Evolutionary conservation across 2,797 vertebrate genomes (phyloP).

Genomic region (Tenualosa ilisha): DNA sequence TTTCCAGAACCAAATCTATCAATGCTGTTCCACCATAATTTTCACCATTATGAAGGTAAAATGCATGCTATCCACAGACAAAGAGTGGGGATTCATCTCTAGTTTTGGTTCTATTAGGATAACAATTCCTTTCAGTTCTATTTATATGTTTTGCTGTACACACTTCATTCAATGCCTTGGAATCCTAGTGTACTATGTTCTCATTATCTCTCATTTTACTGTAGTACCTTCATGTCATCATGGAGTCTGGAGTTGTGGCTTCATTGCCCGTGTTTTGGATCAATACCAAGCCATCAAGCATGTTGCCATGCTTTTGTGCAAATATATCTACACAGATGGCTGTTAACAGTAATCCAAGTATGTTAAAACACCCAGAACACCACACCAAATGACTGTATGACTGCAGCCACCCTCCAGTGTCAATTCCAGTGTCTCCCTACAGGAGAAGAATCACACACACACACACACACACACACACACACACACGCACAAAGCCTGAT

Average conservation of each 20-base stretch:
- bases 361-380: not conserved
- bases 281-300: slow-evolving; percentile 3
- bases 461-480: not conserved
- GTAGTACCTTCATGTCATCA: not conserved
- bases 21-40: not conserved
- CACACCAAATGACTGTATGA: not conserved
- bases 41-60: not conserved
- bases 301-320: not conserved
- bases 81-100: not conserved
- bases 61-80: not conserved
- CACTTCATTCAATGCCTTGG: not conserved
- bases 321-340: slow-evolving; percentile 16
- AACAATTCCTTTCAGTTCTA: not conserved
- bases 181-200: not conserved
- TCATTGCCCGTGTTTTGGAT: not conserved
- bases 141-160: not conserved
- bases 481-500: slow-evolving; percentile 13
- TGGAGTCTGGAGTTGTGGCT: not conserved
- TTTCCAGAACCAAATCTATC: not conserved
- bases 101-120: not conserved
- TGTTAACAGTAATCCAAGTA: slow-evolving; percentile 12
- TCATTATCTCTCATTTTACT: not conserved
- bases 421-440: not conserved
- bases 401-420: not conserved
- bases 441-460: slow-evolving; percentile 49